Evolutionary conservation across 2,113 vertebrate species (phyloP), one percentile per base, ranked within the genome.

Genomic region (Dicerorhinus sumatrensis): DNA sequence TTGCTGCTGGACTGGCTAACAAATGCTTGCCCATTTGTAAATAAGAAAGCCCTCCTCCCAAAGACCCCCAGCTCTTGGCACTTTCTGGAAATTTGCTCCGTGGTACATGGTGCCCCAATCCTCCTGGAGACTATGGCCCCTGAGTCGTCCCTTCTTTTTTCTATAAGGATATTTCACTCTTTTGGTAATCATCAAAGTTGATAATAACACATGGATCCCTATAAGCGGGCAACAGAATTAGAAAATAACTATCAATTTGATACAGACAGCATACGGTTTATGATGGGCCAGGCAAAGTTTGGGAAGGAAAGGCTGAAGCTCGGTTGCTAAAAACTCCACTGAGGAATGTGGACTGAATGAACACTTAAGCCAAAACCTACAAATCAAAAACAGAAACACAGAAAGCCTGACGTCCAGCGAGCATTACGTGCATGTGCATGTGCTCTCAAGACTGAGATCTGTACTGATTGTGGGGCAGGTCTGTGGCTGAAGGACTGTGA

Each of bases 21-120:
- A 81, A 87, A 97, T 91, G 20, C 75, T 76, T 54, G 12, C 33
- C 20, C 95, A 14, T 87, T 96, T 98, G 6, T 42, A 82, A 98
- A 60, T 63, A 93, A 69, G 81, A 97, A 73, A 89, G 33, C 65
- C n/a, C 21, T 83, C 36, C 21, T 33, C 81, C 39, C 10, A 18
- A 60, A 86, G 83, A 85, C 54, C 51, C 48, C 42, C 51, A n/a
- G 0, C 89, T 91, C 70, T 75, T 83, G 54, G 42, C 14, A 36
- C 11, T 58, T 11, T 69, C 80, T 87, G n/a, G 75, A 88, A 73
- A 75, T 76, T 73, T 70, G 20, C 39, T 84, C 13, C 48, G 10
- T 21, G 48, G 10, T 12, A 13, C 21, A 48, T 46, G 9, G 8
- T 29, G 27, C 54, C 48, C 39, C 94, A 82, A 84, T 76, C 48